Conservation (phyloP, 2,888 invertebrate species). For the Buathra laborator region DNA sequence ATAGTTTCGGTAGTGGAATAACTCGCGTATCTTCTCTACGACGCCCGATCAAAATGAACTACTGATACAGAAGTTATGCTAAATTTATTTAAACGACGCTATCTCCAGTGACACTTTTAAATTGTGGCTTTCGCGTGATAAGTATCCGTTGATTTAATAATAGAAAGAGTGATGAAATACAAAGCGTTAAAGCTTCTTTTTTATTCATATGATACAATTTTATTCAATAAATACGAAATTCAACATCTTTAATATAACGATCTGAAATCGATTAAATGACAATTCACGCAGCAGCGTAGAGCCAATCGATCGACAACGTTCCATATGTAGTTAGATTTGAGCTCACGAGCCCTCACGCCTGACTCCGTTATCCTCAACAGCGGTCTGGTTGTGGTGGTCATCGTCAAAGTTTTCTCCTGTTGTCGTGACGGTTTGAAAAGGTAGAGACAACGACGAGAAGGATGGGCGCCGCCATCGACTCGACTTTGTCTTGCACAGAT, state of each 20-base stretch:
- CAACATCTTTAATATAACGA: neutral
- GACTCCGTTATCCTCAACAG: neutral
- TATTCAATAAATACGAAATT: neutral
- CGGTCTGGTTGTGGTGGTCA: neutral
- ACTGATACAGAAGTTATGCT: neutral
- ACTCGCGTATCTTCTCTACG: neutral
- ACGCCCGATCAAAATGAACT: neutral
- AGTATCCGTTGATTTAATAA: neutral
- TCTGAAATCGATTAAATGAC: neutral
- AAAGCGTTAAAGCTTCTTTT: no score
- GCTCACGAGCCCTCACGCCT: neutral
- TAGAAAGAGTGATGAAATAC: neutral
- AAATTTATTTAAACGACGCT: neutral
- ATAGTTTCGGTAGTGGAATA: neutral
- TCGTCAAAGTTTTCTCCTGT: conserved; percentile 20
- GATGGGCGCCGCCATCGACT: conserved; percentile 24
- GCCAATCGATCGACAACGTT: neutral
- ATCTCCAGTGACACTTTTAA: no score
- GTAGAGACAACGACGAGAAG: conserved; percentile 1
- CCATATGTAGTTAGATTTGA: neutral
- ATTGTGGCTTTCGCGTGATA: neutral
- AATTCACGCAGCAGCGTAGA: neutral
- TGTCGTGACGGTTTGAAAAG: conserved; percentile 36
- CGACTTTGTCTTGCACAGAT: conserved; percentile 9
- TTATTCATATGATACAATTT: neutral